Evolutionary conservation across 2,888 invertebrate species (phyloP).

Genomic region (Eupeodes latifasciatus): DNA sequence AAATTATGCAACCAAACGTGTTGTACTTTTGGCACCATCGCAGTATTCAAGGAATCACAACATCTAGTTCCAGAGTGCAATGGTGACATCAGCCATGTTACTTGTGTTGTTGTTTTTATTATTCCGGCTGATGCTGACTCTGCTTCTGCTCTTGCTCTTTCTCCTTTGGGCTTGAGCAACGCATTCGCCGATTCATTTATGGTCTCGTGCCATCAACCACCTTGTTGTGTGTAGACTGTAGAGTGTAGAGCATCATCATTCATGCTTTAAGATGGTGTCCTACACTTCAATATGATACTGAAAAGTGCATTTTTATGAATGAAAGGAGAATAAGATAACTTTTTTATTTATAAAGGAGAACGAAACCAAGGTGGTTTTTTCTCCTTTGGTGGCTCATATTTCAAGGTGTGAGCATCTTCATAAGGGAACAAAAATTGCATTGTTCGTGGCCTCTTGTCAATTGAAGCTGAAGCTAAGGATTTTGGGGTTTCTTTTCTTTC

Average conservation of each 20-base stretch:
- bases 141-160: slow-evolving; percentile 20
- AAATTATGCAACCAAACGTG: slow-evolving; percentile 19
- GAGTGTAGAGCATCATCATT: slow-evolving; percentile 41
- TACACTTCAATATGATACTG: slow-evolving; percentile 21
- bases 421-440: slow-evolving; percentile 40
- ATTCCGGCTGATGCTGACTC: background rate
- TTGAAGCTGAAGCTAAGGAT: background rate
- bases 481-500: background rate
- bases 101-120: background rate
- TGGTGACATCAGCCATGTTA: slow-evolving; percentile 36
- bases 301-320: slow-evolving; percentile 75
- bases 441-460: slow-evolving; percentile 26
- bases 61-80: slow-evolving; percentile 48
- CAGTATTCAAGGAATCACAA: background rate
- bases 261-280: slow-evolving; percentile 8
- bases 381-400: slow-evolving; percentile 50
- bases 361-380: slow-evolving; percentile 39
- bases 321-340: slow-evolving; percentile 20
- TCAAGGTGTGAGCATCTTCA: slow-evolving; percentile 34
- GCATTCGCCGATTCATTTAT: background rate
- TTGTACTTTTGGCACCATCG: background rate
- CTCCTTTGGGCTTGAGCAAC: slow-evolving; percentile 11
- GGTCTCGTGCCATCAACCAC: slow-evolving; percentile 70
- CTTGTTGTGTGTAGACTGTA: slow-evolving; percentile 24
- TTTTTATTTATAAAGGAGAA: background rate